A percentile compares a stretch with the other conserved stretches of the same genome.
Evolutionary conservation across 2,888 invertebrate species (phyloP).

Genomic region (Calliphora vomitoria): DNA sequence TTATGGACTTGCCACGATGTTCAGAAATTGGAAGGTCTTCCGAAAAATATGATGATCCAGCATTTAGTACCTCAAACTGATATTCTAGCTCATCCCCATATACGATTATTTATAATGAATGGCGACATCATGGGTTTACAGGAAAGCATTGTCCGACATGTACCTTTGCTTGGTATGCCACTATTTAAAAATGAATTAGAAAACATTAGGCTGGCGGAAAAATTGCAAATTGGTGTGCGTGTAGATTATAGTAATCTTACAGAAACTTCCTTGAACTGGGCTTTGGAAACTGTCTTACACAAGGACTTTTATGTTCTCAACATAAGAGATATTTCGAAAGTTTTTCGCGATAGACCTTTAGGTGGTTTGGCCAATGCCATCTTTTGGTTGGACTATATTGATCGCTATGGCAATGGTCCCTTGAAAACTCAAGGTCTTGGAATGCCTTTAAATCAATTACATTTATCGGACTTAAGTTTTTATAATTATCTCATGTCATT

Average conservation of each 20-base stretch:
- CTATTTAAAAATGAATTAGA: slow-evolving; percentile 83
- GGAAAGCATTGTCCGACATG: slow-evolving; percentile 84
- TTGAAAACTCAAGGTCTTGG: slow-evolving; percentile 81
- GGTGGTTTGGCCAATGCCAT: slow-evolving; percentile 83
- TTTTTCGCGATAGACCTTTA: slow-evolving; percentile 83
- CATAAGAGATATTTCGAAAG: slow-evolving; percentile 81
- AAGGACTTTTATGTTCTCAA: slow-evolving; percentile 81
- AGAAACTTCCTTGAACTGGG: slow-evolving; percentile 80
- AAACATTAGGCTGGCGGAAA: slow-evolving; percentile 80
- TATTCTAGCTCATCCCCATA: slow-evolving; percentile 84
- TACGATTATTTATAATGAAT: slow-evolving; percentile 84
- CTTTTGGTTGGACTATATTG: slow-evolving; percentile 84
- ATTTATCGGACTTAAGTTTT: slow-evolving; percentile 83
- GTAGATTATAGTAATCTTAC: slow-evolving; percentile 81
- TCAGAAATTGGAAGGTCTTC: slow-evolving; percentile 80
- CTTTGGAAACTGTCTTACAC: slow-evolving; percentile 81
- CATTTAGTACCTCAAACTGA: slow-evolving; percentile 86
- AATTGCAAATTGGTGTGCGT: slow-evolving; percentile 81
- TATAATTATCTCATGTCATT: slow-evolving; percentile 81
- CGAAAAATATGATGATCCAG: slow-evolving; percentile 84
- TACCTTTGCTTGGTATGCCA: slow-evolving; percentile 85
- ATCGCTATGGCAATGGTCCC: slow-evolving; percentile 82
- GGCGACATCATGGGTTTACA: slow-evolving; percentile 84
- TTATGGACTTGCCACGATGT: slow-evolving; percentile 85
- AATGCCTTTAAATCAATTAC: slow-evolving; percentile 81